A percentile compares a stretch with the other conserved stretches of the same genome.
phyloP scores from a whole-genome alignment of 2,888 invertebrate genomes.

The Homarus gammarus region DNA sequence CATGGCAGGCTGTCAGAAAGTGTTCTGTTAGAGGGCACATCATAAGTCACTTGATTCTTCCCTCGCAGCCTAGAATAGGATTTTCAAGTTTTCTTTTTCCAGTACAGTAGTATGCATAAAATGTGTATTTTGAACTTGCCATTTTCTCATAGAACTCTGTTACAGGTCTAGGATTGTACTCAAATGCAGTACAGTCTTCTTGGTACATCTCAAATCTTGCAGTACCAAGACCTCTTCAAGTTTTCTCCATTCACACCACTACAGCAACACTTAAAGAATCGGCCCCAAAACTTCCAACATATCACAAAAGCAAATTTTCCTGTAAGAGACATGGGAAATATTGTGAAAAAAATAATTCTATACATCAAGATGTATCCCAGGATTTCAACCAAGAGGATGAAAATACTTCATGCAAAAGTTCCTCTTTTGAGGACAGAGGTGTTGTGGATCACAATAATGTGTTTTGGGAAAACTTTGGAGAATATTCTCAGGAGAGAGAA shows the following conservation, averaged over 20 bases:
- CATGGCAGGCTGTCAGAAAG: no score
- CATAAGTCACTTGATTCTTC: no score
- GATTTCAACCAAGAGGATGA: background rate
- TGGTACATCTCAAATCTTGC: background rate
- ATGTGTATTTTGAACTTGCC: no score
- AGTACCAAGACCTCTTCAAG: background rate
- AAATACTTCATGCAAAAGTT: background rate
- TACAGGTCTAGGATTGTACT: background rate
- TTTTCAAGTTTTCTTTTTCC: no score
- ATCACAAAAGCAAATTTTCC: background rate
- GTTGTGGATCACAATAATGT: constrained; percentile 29
- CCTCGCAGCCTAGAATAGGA: no score
- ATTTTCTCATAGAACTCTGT: background rate
- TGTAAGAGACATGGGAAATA: background rate
- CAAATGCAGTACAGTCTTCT: background rate
- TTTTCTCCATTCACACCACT: background rate
- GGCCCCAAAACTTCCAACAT: background rate
- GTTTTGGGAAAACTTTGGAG: constrained; percentile 53
- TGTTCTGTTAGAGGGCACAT: no score
- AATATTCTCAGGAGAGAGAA: background rate
- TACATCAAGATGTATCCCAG: background rate
- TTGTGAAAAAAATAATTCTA: background rate
- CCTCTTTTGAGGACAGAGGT: background rate
- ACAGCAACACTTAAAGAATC: background rate
- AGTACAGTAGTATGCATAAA: no score